phyloP scores from a whole-genome alignment of 1,140 invertebrate genomes.

The Drosophila repleta region DNA sequence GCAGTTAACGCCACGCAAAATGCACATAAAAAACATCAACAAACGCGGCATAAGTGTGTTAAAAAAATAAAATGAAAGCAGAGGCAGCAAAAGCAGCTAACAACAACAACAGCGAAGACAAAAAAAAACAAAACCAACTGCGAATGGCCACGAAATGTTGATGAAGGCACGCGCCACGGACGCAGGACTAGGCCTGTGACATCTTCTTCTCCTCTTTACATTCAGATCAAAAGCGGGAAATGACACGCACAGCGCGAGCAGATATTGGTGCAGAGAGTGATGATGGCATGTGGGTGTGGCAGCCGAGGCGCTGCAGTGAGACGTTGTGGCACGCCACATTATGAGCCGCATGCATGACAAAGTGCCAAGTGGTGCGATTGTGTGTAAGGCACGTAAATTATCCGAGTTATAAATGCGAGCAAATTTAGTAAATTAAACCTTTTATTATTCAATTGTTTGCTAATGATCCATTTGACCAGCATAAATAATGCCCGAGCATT shows the following conservation, averaged over 20 bases:
- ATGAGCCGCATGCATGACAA: conserved; percentile 31
- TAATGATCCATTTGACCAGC: not conserved
- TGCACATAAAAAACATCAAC: conserved; percentile 69
- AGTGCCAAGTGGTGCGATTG: conserved; percentile 13
- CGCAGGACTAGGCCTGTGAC: conserved; percentile 31
- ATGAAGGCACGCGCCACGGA: conserved; percentile 50
- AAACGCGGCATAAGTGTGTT: conserved; percentile 55
- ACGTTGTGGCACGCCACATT: conserved; percentile 42
- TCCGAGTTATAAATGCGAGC: not conserved
- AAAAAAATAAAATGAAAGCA: conserved; percentile 47
- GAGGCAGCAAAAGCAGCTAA: too few species aligned
- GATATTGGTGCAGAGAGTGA: conserved; percentile 39
- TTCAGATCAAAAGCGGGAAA: conserved; percentile 58
- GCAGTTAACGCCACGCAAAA: conserved; percentile 77
- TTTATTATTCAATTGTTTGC: conserved; percentile 4
- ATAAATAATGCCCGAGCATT: conserved; percentile 2
- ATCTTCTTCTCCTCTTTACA: conserved; percentile 15
- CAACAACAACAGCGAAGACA: conserved; percentile 14
- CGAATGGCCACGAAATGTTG: conserved; percentile 60
- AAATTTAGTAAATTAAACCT: not conserved
- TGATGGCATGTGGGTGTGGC: conserved; percentile 4
- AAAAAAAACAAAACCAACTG: conserved; percentile 27
- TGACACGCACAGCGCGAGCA: conserved; percentile 59
- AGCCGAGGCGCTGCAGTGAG: conserved; percentile 41
- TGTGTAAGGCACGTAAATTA: conserved; percentile 12